Conservation (phyloP, 2,888 invertebrate genomes). For the Calliphora vomitoria region DNA sequence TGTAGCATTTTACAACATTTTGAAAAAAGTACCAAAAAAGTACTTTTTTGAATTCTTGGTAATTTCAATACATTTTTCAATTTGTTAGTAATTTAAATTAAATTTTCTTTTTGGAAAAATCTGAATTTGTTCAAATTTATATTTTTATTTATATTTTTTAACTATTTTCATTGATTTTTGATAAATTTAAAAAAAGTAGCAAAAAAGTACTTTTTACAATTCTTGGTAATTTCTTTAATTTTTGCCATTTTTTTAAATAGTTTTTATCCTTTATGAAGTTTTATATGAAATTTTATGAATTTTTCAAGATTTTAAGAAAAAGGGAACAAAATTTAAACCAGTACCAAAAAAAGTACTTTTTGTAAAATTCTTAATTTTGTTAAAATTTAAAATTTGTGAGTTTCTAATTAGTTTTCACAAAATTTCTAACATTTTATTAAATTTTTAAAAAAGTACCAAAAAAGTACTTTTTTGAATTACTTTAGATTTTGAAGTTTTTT, state of each 20-base stretch:
- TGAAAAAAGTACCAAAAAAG: neutral
- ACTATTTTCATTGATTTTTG: neutral
- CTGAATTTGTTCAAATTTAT: neutral
- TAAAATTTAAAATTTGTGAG: neutral
- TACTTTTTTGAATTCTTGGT: neutral
- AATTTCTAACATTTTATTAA: neutral
- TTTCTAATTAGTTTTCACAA: neutral
- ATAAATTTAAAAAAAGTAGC: neutral
- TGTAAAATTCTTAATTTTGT: neutral
- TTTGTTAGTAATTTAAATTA: neutral
- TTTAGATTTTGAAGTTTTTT: too few relatives aligned
- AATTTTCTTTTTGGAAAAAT: too few relatives aligned
- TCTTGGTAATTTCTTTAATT: neutral
- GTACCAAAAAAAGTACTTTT: slow-evolving; percentile 1
- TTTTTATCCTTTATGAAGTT: neutral
- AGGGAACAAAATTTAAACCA: too few relatives aligned
- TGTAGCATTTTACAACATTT: too few relatives aligned
- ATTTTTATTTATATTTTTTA: neutral
- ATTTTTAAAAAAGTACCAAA: neutral
- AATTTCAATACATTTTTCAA: neutral
- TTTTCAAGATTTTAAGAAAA: neutral
- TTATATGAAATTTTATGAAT: neutral
- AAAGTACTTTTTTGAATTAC: neutral
- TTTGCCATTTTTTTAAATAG: too few relatives aligned
- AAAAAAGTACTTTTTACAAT: neutral